Percentiles rank a stretch among this genome's conserved stretches.
These are phyloP conservation scores for Melinaea marsaeus DNA, from an alignment of 2,888 invertebrate species.

Conservation along the genomic window DNA sequence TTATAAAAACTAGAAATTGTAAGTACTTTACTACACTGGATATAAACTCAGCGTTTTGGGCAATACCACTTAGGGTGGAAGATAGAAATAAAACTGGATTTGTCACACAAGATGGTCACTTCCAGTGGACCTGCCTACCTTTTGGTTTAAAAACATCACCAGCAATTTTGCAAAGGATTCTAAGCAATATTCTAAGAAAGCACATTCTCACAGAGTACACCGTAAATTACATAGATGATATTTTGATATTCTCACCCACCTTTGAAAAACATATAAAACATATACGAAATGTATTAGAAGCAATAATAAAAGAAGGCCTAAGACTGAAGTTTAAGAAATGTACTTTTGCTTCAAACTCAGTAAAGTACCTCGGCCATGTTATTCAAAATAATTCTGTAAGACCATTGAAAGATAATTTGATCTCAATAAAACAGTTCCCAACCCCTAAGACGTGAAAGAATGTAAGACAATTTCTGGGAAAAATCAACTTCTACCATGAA, in stretches of 20 bases:
- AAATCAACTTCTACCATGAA: no score
- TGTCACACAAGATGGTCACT: constrained; percentile 32
- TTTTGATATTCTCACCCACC: constrained; percentile 33
- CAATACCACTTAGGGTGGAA: constrained; percentile 42
- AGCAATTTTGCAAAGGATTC: constrained; percentile 48
- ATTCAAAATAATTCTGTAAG: constrained; percentile 32
- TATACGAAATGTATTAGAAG: constrained; percentile 17
- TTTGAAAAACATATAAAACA: constrained; percentile 34
- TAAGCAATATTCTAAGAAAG: constrained; percentile 38
- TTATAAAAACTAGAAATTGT: constrained; percentile 42
- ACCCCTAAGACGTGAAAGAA: constrained; percentile 22
- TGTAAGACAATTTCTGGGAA: constrained; percentile 18
- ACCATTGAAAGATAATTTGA: constrained; percentile 34
- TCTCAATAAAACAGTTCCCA: constrained; percentile 33
- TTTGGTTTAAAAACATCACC: constrained; percentile 47
- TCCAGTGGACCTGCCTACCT: constrained; percentile 37
- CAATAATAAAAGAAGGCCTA: constrained; percentile 34
- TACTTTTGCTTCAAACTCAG: constrained; percentile 31
- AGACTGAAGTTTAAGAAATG: constrained; percentile 35
- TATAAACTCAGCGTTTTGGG: constrained; percentile 52
- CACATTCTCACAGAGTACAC: constrained; percentile 25
- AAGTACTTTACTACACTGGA: constrained; percentile 43
- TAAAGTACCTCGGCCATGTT: constrained; percentile 34
- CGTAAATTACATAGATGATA: constrained; percentile 30
- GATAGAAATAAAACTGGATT: constrained; percentile 45